A percentile compares a stretch with the other conserved stretches of the same genome.
Evolutionary conservation across 2,888 invertebrate genomes (phyloP).

Genomic region (Pegoplata infirma): DNA sequence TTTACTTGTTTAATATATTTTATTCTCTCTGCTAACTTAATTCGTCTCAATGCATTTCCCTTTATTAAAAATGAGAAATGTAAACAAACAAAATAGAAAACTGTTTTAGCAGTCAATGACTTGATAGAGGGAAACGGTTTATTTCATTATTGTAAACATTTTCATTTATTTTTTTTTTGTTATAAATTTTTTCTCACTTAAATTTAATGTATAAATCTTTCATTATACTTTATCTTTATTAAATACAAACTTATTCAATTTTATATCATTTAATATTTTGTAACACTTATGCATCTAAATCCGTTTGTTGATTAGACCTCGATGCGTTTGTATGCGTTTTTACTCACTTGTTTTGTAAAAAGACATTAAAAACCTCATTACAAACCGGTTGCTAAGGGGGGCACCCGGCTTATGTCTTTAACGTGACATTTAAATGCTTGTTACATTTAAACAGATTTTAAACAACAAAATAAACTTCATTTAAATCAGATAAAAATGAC

Average conservation of each 20-base stretch:
- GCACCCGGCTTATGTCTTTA: no score
- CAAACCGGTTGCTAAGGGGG: slow-evolving; percentile 16
- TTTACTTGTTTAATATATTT: no score
- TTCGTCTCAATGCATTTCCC: not conserved
- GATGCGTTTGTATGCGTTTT: slow-evolving; percentile 11
- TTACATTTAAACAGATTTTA: no score
- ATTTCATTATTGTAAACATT: not conserved
- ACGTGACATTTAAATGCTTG: no score
- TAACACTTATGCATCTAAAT: not conserved
- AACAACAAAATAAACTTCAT: no score
- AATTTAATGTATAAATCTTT: not conserved
- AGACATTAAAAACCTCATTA: not conserved
- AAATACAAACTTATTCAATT: not conserved
- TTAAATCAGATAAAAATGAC: no score
- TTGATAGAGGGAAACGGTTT: not conserved
- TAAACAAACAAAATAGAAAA: slow-evolving; percentile 24
- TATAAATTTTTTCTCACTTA: not conserved
- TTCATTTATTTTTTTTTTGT: not conserved
- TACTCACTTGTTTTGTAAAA: slow-evolving; percentile 18
- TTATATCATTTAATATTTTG: no score
- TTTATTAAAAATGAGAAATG: slow-evolving; percentile 3
- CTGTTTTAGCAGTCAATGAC: not conserved
- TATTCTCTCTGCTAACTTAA: not conserved
- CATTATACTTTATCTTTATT: not conserved
- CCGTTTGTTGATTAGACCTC: not conserved